Evolutionary conservation across 2,888 invertebrate species (phyloP).

Genomic region (Stegana nigrithorax): DNA sequence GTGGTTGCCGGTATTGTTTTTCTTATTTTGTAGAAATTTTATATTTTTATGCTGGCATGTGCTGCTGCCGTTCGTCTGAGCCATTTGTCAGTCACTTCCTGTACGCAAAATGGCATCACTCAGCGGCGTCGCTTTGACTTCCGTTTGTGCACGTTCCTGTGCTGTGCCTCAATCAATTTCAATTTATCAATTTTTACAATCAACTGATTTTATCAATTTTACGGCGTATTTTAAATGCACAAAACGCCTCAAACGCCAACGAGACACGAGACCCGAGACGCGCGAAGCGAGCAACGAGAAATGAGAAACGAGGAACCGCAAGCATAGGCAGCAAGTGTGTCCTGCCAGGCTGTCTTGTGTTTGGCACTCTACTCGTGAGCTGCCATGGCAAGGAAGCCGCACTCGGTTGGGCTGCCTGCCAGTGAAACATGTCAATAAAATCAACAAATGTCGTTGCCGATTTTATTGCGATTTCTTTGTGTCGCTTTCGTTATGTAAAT

Average conservation of each 20-base stretch:
- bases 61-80: neutral
- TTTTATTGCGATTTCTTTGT: slow-evolving; percentile 1
- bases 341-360: too few relatives aligned
- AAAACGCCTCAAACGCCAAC: slow-evolving; percentile 27
- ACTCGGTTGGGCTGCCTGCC: slow-evolving; percentile 6
- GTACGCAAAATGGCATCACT: too few relatives aligned
- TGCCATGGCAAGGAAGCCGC: neutral
- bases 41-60: neutral
- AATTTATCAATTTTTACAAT: slow-evolving; percentile 60
- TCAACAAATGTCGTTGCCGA: slow-evolving; percentile 47
- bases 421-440: slow-evolving; percentile 55
- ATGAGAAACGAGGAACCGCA: slow-evolving; percentile 6
- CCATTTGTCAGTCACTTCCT: slow-evolving; percentile 6
- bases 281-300: neutral
- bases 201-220: slow-evolving; percentile 59
- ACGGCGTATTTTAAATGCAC: slow-evolving; percentile 55
- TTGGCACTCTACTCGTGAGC: too few relatives aligned
- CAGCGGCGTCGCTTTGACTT: neutral
- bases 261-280: slow-evolving; percentile 3
- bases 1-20: too few relatives aligned
- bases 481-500: slow-evolving; percentile 9
- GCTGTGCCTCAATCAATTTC: slow-evolving; percentile 55
- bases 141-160: slow-evolving; percentile 11
- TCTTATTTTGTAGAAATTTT: neutral
- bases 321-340: neutral